These are phyloP conservation scores for Bombyx mandarina DNA, from an alignment of 1,140 invertebrate genomes.

Conservation along the genomic window DNA sequence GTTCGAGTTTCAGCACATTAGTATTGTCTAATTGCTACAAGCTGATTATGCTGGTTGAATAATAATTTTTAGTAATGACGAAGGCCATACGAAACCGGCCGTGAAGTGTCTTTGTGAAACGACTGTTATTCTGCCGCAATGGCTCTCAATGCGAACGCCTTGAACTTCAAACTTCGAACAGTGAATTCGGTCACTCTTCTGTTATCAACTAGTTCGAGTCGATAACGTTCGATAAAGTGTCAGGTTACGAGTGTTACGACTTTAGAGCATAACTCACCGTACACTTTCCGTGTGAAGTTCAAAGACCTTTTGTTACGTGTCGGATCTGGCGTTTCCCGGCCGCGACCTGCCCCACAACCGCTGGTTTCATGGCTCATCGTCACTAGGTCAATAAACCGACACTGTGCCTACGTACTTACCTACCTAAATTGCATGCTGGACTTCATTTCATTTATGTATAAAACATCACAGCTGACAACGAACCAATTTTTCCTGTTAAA, in stretches of 20 bases:
- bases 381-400: not conserved
- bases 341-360: slow-evolving; percentile 14
- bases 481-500: too few relatives aligned
- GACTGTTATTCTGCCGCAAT: not conserved
- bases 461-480: too few relatives aligned
- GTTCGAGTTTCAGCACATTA: too few relatives aligned
- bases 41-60: not conserved
- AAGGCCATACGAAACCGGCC: slow-evolving; percentile 4
- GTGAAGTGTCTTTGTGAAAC: slow-evolving; percentile 2
- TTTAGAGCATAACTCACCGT: not conserved
- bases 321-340: slow-evolving; percentile 5
- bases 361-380: slow-evolving; percentile 9
- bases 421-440: too few relatives aligned
- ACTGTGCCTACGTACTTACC: too few relatives aligned
- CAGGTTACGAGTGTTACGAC: too few relatives aligned
- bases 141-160: not conserved
- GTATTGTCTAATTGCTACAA: too few relatives aligned
- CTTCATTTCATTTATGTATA: too few relatives aligned
- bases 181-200: not conserved
- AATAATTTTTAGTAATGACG: slow-evolving; percentile 1
- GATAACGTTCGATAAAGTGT: not conserved
- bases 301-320: slow-evolving; percentile 14
- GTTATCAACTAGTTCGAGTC: not conserved
- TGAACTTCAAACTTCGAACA: not conserved
- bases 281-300: slow-evolving; percentile 10